Percentiles rank a stretch among this genome's conserved stretches.
Conservation (phyloP, 2,113 vertebrate species). For the Gymnorhina tibicen region DNA sequence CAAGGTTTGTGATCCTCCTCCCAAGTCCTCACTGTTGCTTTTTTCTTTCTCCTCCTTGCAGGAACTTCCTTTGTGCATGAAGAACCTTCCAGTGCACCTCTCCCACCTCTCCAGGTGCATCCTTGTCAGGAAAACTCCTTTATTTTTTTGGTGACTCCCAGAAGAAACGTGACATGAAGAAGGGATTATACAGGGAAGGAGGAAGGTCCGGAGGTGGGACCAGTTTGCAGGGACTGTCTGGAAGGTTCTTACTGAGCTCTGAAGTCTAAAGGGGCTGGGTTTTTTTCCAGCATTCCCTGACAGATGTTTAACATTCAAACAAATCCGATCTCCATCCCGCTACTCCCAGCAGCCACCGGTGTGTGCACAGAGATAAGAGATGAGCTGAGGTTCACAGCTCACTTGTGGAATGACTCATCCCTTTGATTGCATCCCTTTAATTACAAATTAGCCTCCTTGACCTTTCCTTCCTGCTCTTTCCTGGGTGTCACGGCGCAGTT, state of each 20-base stretch:
- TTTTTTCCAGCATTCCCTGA: not conserved
- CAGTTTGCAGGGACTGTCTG: not conserved
- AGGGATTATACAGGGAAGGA: not conserved
- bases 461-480: constrained; percentile 20
- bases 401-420: constrained; percentile 34
- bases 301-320: not conserved
- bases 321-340: not conserved
- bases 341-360: not conserved
- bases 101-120: not conserved
- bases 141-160: not conserved
- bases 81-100: not conserved
- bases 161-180: not conserved
- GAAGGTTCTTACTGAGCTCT: not conserved
- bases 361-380: not conserved
- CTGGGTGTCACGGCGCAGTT: not conserved
- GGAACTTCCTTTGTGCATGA: rapidly evolving
- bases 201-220: not conserved
- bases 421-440: constrained; percentile 47
- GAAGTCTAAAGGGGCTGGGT: not conserved
- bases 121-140: not conserved
- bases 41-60: not conserved
- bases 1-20: not conserved
- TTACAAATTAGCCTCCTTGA: constrained; percentile 54
- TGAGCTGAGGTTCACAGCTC: not conserved
- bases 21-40: not conserved